Evolutionary conservation across 2,113 vertebrate species (phyloP).

Genomic region (Oxyura jamaicensis): DNA sequence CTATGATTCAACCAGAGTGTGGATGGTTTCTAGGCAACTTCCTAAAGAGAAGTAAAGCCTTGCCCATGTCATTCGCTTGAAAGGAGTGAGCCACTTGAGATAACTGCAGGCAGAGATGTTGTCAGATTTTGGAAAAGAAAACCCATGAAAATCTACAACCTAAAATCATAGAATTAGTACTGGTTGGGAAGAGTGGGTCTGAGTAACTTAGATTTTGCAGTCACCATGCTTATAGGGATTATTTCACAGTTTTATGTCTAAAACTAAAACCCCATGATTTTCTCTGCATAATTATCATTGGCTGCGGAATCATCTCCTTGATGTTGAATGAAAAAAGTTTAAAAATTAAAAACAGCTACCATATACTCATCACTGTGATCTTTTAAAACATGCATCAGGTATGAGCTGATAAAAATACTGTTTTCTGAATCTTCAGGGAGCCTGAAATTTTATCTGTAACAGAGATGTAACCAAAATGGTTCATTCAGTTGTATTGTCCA

Average conservation of each 20-base stretch:
- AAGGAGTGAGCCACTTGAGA: background rate
- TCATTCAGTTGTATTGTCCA: conserved; percentile 15
- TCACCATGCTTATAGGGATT: background rate
- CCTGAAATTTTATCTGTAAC: conserved; percentile 49
- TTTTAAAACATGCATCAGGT: conserved; percentile 44
- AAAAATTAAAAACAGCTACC: conserved; percentile 35
- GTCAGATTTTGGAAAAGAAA: background rate
- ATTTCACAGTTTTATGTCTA: conserved; percentile 21
- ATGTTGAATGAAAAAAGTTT: conserved; percentile 51
- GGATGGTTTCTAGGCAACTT: background rate
- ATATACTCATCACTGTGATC: conserved; percentile 53
- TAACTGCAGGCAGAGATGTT: background rate
- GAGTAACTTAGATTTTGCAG: conserved; percentile 17
- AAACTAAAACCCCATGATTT: conserved; percentile 41
- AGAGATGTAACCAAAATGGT: conserved; percentile 10
- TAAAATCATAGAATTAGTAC: background rate
- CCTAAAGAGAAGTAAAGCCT: background rate
- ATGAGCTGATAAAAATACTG: conserved; percentile 9
- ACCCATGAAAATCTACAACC: background rate
- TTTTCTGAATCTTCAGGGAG: conserved; percentile 33
- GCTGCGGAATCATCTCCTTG: conserved; percentile 53
- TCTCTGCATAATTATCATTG: conserved; percentile 38
- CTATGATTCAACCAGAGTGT: background rate
- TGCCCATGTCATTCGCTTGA: background rate
- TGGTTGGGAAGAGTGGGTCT: background rate